Conservation (phyloP, 2,888 invertebrate species). For the Spisula solida region DNA sequence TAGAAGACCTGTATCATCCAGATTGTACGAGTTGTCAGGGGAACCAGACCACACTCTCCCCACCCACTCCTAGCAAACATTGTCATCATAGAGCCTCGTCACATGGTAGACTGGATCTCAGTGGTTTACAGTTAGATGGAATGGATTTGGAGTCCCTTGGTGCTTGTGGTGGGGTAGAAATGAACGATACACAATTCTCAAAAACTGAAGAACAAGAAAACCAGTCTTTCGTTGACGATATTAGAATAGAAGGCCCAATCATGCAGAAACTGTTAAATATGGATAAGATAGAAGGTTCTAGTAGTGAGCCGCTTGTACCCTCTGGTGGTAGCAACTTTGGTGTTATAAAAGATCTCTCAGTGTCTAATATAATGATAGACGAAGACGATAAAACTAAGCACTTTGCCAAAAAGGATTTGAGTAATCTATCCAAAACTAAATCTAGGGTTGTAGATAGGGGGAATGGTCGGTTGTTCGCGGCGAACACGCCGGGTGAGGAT, state of each 20-base stretch:
- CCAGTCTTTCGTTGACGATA: conserved; percentile 52
- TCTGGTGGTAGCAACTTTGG: conserved; percentile 80
- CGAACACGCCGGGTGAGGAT: conserved; percentile 76
- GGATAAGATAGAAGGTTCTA: conserved; percentile 64
- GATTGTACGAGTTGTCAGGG: conserved; percentile 71
- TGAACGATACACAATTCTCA: conserved; percentile 27
- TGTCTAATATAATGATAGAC: conserved; percentile 84
- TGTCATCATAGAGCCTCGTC: conserved; percentile 51
- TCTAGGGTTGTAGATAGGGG: conserved; percentile 55
- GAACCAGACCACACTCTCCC: conserved; percentile 54
- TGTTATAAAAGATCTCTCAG: conserved; percentile 86
- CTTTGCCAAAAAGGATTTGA: conserved; percentile 83
- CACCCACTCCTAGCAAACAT: conserved; percentile 61
- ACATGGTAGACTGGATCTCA: conserved; percentile 51
- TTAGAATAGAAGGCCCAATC: conserved; percentile 66
- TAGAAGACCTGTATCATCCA: conserved; percentile 81
- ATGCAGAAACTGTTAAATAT: conserved; percentile 69
- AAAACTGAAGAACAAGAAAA: conserved; percentile 42
- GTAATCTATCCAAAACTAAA: conserved; percentile 66
- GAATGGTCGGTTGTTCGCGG: conserved; percentile 70
- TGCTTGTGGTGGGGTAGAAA: conserved; percentile 68
- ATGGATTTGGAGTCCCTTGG: conserved; percentile 68
- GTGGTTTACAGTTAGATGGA: conserved; percentile 52
- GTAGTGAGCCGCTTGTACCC: conserved; percentile 40
- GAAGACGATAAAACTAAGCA: conserved; percentile 85